phyloP scores from a whole-genome alignment of 2,888 invertebrate species.

The Zaprionus obscuricornis region DNA sequence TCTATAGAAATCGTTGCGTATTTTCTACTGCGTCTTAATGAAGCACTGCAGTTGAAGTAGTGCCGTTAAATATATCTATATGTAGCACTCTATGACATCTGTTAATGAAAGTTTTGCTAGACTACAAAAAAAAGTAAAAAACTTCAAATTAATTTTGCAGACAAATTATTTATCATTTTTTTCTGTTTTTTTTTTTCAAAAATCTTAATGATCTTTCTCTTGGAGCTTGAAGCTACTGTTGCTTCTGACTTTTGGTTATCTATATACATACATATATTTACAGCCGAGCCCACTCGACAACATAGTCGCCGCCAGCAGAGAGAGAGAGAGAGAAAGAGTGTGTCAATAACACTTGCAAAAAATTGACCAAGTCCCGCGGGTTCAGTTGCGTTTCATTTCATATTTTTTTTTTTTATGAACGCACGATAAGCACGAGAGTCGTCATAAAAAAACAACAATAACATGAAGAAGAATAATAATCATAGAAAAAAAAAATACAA shows the following conservation, averaged over 20 bases:
- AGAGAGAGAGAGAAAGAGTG: no score
- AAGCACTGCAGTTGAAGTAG: no score
- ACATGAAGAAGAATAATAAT: neutral
- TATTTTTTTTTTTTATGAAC: conserved; percentile 11
- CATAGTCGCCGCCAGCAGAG: conserved; percentile 15
- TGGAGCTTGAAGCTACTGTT: no score
- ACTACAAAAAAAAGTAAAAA: neutral
- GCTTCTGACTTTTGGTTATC: conserved; percentile 15
- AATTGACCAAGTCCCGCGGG: conserved; percentile 65
- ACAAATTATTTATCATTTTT: no score
- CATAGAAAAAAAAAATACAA: conserved; percentile 3
- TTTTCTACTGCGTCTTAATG: conserved; percentile 14
- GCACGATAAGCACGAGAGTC: conserved; percentile 52
- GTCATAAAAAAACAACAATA: conserved; percentile 6
- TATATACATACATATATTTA: conserved; percentile 39
- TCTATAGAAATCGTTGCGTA: neutral
- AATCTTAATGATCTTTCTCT: no score
- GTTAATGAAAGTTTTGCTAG: no score
- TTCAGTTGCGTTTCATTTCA: no score
- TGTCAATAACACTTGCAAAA: conserved; percentile 66
- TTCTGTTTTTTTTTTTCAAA: no score
- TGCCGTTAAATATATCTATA: no score
- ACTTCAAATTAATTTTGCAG: no score
- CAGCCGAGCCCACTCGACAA: conserved; percentile 68
- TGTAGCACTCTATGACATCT: no score